These are phyloP conservation scores for Lordiphosa mommai DNA, from an alignment of 1,140 invertebrate species.

Conservation along the genomic window DNA sequence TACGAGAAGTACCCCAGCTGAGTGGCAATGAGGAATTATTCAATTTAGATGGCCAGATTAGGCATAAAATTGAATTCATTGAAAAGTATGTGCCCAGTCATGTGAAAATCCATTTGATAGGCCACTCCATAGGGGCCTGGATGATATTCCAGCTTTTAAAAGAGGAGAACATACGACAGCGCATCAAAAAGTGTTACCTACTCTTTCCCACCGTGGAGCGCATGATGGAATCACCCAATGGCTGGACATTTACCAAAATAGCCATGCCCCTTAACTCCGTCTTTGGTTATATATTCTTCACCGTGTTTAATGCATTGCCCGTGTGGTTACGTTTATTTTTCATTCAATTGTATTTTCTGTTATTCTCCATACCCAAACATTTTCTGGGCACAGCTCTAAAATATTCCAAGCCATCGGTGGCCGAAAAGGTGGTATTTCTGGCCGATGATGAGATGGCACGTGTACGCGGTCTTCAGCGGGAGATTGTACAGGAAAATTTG, in stretches of 20 bases:
- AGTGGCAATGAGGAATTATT: constrained; percentile 82
- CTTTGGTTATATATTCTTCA: constrained; percentile 67
- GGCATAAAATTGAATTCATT: constrained; percentile 90
- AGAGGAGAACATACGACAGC: constrained; percentile 80
- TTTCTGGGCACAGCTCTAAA: constrained; percentile 80
- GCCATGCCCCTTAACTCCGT: constrained; percentile 64
- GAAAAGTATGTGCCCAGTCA: constrained; percentile 85
- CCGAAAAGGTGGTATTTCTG: constrained; percentile 82
- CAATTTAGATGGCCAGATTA: constrained; percentile 87
- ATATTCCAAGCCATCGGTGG: constrained; percentile 81
- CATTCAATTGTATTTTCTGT: constrained; percentile 81
- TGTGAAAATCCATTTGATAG: constrained; percentile 86
- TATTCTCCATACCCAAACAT: constrained; percentile 80
- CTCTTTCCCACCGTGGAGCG: constrained; percentile 91
- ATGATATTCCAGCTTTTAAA: constrained; percentile 88
- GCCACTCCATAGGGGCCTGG: constrained; percentile 92
- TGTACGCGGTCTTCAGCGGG: constrained; percentile 83
- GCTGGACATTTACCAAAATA: constrained; percentile 82
- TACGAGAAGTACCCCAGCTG: constrained; percentile 79
- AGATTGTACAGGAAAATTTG: constrained; percentile 81
- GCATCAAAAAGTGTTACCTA: constrained; percentile 83
- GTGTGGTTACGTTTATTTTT: constrained; percentile 80
- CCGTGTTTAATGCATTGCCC: constrained; percentile 82
- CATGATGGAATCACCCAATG: constrained; percentile 87
- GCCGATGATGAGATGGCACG: constrained; percentile 84